Base-by-base conservation (phyloP, 2,113 vertebrate genomes). In the Mirza zaza region DNA sequence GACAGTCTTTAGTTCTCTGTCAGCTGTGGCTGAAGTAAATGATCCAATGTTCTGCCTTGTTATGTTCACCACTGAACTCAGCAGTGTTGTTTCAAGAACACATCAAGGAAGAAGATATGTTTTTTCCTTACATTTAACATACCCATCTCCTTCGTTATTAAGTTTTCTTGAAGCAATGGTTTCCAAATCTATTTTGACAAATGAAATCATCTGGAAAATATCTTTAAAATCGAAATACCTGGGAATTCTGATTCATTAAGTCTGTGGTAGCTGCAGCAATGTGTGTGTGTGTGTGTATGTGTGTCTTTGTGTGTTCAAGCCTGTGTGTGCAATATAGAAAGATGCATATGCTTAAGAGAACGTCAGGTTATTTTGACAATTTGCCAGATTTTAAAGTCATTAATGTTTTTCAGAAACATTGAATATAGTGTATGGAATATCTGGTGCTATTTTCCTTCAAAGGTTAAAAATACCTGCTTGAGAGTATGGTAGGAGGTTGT, bases 241-340 rank as follows among this genome's bases (percentile, higher is more conserved):
- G 61, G n/a, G 91, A 88, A 94, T 79, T 82, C 59, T 88, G 42
- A 84, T 57, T 71, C n/a, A 83, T n/a, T 68, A 65, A 91, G 20
- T 6, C 20, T 65, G 7, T 83, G 45, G 20, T 71, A 27, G 23
- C 48, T 73, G 75, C n/a, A 70, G 17, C 34, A 80, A 29, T 52
- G 8, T 70, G 29, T 59, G 13, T 52, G 36, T 59, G 3, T 48
- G 25, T 80, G 73, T 76, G 6, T 23, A 9, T 42, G 48, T 67
- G 29, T 21, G 59, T 67, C 42, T 23, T 27, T 42, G 29, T 39
- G 15, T 91, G 0, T 25, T 15, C 48, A 34, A 42, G 4, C 29
- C n/a, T 76, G 32, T 23, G 27, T 36, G 42, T 73, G 32, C 63
- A 42, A 76, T 34, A 89, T 18, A 52, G 36, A 93, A 34, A 67